phyloP scores from a whole-genome alignment of 2,113 vertebrate genomes.

The Puntigrus tetrazona region DNA sequence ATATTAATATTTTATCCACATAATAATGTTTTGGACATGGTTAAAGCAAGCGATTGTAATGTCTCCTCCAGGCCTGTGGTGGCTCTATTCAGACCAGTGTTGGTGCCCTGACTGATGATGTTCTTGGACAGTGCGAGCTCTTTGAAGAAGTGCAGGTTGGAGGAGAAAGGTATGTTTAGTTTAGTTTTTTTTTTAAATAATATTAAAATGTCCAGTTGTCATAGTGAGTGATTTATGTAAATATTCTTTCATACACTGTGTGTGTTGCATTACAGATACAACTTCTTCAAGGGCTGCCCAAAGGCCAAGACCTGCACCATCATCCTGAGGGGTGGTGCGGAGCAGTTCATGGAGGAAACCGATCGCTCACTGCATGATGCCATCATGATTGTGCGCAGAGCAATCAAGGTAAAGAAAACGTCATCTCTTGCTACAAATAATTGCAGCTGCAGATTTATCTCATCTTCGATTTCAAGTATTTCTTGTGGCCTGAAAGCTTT shows the following conservation, averaged over 20 bases:
- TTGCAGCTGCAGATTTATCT: not conserved
- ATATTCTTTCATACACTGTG: not conserved
- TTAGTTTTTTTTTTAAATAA: not conserved
- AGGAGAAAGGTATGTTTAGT: conserved; percentile 83
- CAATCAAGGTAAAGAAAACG: conserved; percentile 86
- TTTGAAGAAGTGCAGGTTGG: conserved; percentile 97
- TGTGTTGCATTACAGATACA: conserved; percentile 79
- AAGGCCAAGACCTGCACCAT: conserved; percentile 95
- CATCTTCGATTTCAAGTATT: not conserved
- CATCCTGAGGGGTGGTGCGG: conserved; percentile 90
- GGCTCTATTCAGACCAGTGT: conserved; percentile 98
- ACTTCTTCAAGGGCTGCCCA: conserved; percentile 93
- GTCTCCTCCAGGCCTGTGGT: conserved; percentile 84
- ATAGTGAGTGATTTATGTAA: not conserved
- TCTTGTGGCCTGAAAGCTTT: not conserved
- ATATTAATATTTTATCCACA: not conserved
- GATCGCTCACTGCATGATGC: conserved; percentile 95
- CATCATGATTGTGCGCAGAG: conserved; percentile 97
- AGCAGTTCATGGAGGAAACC: conserved; percentile 98
- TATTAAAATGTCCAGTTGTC: too few relatives aligned
- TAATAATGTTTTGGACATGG: not conserved
- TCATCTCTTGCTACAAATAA: not conserved
- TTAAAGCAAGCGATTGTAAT: conserved; percentile 8
- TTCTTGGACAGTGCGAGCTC: conserved; percentile 88
- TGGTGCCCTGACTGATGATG: conserved; percentile 78